phyloP scores from a whole-genome alignment of 2,888 invertebrate species.

The Electrophaes corylata region DNA sequence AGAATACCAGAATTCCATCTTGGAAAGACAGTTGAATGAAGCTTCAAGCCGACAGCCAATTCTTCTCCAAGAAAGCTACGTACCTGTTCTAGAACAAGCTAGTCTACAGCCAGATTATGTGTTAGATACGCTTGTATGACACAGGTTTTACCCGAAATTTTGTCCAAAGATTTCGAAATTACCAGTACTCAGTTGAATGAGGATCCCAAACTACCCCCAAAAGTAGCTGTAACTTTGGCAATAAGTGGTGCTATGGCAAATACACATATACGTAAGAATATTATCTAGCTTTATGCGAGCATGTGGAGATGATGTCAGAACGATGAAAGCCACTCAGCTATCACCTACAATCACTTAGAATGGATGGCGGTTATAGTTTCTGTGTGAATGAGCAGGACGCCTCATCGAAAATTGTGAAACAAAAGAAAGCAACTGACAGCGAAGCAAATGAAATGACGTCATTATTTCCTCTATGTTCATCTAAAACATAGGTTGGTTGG shows the following conservation, averaged over 20 bases:
- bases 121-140: slow-evolving; percentile 81
- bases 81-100: slow-evolving; percentile 73
- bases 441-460: no score
- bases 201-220: slow-evolving; percentile 16
- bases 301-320: background rate
- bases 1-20: slow-evolving; percentile 74
- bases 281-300: background rate
- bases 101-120: slow-evolving; percentile 59
- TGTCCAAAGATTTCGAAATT: slow-evolving; percentile 47
- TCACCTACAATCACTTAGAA: no score
- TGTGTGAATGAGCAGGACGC: no score
- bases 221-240: slow-evolving; percentile 44
- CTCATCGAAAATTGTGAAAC: background rate
- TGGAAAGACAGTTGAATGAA: slow-evolving; percentile 77
- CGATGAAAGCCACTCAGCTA: background rate
- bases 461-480: no score
- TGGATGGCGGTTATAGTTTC: no score
- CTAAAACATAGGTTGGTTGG: no score
- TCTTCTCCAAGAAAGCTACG: slow-evolving; percentile 73
- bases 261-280: background rate
- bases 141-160: slow-evolving; percentile 42
- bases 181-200: slow-evolving; percentile 31
- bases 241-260: background rate
- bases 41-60: slow-evolving; percentile 77
- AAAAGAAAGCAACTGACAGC: background rate